A percentile compares a stretch with the other conserved stretches of the same genome.
phyloP scores from a whole-genome alignment of 2,888 invertebrate species.

The Podabrus alpinus region DNA sequence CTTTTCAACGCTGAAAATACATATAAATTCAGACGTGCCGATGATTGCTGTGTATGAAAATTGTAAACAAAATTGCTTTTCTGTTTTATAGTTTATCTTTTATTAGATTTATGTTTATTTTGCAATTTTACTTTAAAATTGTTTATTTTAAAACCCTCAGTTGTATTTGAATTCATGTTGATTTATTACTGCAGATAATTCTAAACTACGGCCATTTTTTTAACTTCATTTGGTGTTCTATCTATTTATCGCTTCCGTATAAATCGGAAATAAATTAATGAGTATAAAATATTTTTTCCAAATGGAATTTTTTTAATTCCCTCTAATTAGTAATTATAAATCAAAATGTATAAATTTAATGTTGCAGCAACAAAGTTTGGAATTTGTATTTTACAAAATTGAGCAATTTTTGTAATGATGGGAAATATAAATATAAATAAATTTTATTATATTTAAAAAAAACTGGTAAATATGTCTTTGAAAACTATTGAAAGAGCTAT shows the following conservation, averaged over 20 bases:
- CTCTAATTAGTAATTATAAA: not conserved
- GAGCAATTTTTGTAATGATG: not conserved
- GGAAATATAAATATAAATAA: not conserved
- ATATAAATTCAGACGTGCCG: not conserved
- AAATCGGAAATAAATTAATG: not conserved
- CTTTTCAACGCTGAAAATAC: not conserved
- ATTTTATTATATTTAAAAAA: not conserved
- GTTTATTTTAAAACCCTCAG: not conserved
- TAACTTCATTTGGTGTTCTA: not conserved
- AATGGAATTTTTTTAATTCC: not conserved
- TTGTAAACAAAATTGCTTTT: not conserved
- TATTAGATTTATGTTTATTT: constrained; percentile 4
- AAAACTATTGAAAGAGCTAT: not conserved
- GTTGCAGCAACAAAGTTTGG: not conserved
- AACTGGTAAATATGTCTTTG: not conserved
- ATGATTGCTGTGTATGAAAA: not conserved
- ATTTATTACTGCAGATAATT: constrained; percentile 2
- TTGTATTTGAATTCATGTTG: constrained; percentile 1
- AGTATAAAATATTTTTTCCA: not conserved
- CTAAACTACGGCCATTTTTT: not conserved
- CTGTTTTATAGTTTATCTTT: not conserved
- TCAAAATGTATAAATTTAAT: not conserved
- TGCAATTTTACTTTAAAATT: not conserved
- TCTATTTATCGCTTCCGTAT: not conserved
- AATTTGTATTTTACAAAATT: not conserved